phyloP scores from a whole-genome alignment of 2,888 invertebrate genomes.

The Heteromurus nitidus region DNA sequence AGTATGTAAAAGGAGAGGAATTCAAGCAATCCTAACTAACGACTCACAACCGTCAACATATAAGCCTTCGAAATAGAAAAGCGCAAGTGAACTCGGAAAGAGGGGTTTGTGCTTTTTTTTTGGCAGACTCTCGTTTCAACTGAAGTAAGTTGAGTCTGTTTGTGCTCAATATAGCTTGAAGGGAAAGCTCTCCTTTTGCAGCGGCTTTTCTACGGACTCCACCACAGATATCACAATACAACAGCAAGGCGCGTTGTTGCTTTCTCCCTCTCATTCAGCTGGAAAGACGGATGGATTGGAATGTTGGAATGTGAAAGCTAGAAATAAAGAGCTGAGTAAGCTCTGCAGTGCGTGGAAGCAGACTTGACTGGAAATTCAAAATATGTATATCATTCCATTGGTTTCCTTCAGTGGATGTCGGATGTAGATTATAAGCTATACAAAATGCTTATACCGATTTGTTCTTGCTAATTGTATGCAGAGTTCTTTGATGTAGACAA shows the following conservation, averaged over 20 bases:
- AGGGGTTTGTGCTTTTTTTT: neutral
- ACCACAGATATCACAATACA: neutral
- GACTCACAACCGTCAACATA: constrained; percentile 19
- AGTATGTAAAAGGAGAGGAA: constrained; percentile 47
- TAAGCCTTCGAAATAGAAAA: neutral
- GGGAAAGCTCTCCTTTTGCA: neutral
- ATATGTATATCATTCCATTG: too few species aligned
- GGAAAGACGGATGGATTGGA: constrained; percentile 29
- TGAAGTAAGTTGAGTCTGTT: neutral
- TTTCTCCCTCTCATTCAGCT: neutral
- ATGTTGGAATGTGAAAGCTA: constrained; percentile 33
- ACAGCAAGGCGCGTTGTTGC: neutral
- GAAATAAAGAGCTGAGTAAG: too few species aligned
- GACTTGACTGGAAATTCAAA: too few species aligned
- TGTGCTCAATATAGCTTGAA: neutral
- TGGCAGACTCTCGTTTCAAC: neutral
- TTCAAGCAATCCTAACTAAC: constrained; percentile 41
- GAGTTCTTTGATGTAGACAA: too few species aligned
- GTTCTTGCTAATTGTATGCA: too few species aligned
- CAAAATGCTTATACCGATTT: too few species aligned
- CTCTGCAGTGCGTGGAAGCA: too few species aligned
- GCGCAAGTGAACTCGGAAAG: neutral
- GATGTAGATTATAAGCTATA: too few species aligned
- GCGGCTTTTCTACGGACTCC: neutral
- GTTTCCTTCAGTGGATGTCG: too few species aligned